These are phyloP conservation scores for Crenichthys baileyi DNA, from an alignment of 2,797 vertebrate genomes.

Conservation along the genomic window DNA sequence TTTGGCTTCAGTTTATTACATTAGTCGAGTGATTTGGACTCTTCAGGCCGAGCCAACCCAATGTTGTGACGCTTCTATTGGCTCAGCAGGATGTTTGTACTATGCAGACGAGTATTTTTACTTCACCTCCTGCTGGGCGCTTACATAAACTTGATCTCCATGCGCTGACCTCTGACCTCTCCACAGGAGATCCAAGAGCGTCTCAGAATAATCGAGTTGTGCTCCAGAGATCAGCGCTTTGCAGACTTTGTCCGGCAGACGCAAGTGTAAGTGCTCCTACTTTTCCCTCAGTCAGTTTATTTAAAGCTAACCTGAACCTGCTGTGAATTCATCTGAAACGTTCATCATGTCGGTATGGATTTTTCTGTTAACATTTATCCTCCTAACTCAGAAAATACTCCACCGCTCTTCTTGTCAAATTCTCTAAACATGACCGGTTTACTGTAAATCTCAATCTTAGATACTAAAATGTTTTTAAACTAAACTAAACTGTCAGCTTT, in stretches of 20 bases:
- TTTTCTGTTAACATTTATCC: too few relatives aligned
- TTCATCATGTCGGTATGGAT: not conserved
- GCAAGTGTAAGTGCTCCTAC: slow-evolving; percentile 86
- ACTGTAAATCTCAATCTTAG: too few relatives aligned
- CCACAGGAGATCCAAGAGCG: slow-evolving; percentile 90
- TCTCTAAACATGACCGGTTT: too few relatives aligned
- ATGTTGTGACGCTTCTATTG: slow-evolving; percentile 33
- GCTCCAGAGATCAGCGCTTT: slow-evolving; percentile 87
- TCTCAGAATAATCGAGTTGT: slow-evolving; percentile 88
- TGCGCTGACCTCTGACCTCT: slow-evolving; percentile 39
- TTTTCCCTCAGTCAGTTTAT: not conserved
- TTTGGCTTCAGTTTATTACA: not conserved
- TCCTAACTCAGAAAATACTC: too few relatives aligned
- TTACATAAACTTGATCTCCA: slow-evolving; percentile 35
- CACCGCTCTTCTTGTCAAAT: too few relatives aligned
- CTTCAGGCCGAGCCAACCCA: not conserved
- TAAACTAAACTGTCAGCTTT: too few relatives aligned
- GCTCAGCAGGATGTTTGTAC: slow-evolving; percentile 32
- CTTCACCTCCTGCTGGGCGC: not conserved
- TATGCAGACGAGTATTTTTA: slow-evolving; percentile 24
- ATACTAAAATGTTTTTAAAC: too few relatives aligned
- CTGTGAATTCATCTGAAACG: not conserved
- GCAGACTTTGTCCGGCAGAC: slow-evolving; percentile 89
- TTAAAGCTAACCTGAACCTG: not conserved
- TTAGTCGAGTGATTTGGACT: slow-evolving; percentile 1